Evolutionary conservation across 2,888 invertebrate species (phyloP), one percentile per base, ranked within the genome.

Genomic region (Macropis europaea): DNA sequence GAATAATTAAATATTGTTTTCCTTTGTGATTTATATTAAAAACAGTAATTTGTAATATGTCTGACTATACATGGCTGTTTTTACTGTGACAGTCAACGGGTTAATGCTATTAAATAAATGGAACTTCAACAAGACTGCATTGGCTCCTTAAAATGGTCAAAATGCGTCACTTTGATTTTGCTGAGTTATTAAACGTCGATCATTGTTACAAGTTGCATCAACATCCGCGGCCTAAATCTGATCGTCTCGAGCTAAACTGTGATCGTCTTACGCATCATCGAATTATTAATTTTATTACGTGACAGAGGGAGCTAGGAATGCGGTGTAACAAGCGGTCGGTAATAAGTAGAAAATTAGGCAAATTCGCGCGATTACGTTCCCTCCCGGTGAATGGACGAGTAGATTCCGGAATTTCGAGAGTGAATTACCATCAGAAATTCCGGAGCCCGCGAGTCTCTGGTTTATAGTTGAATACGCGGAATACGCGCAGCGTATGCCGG

Each of bases 381-480:
- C 34, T 11, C 6, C 61, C 43, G 26, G 43, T 62, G 61, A 73
- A 73, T 53, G 73, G 67, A 50, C 32, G 72, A 62, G 72, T 50
- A 74, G 73, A 74, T 59, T 59, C 72, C 48, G 62, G 72, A 74
- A 72, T 72, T 72, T 62, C n/a, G n/a, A 61, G 73, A 72, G 61
- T 13, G 62, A 73, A 73, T 73, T 71, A 73, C 57, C 71, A 71
- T 73, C 53, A 57, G 73, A 73, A 73, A 73, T 73, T 72, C 72
- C 72, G 67, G 47, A 17, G 43, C 50, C 52, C 43, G 30, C 26
- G 13, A 36, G 68, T 43, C 62, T 63, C 9, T 48, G 72, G 36
- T 36, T 67, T n/a, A n/a, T 64, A 45, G 53, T 34, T 47, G 57
- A n/a, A n/a, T n/a, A 32, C 24, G 72, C 45, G 57, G 59, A 57